Evolutionary conservation across 1,140 invertebrate species (phyloP).

Genomic region (Drosophila aff.): DNA sequence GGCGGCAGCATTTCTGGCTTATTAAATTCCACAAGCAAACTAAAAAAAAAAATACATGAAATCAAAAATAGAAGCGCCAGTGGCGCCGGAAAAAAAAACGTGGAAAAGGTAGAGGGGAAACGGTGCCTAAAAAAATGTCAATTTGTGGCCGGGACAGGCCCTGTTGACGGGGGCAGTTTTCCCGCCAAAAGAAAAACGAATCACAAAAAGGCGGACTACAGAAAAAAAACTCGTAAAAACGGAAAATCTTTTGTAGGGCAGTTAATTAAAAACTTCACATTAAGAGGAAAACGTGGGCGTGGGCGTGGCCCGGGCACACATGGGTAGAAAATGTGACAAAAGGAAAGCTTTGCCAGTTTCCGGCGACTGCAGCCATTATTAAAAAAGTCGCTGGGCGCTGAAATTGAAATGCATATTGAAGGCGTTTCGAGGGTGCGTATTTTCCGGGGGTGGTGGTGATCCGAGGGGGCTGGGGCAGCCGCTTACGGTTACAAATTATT

Average conservation of each 20-base stretch:
- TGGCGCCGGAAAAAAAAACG: not conserved
- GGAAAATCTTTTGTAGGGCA: slow-evolving; percentile 77
- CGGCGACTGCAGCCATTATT: slow-evolving; percentile 47
- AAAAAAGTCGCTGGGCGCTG: slow-evolving; percentile 18
- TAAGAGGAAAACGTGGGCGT: slow-evolving; percentile 41
- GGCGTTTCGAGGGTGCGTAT: slow-evolving; percentile 1
- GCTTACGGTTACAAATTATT: slow-evolving; percentile 18
- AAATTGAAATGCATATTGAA: slow-evolving; percentile 34
- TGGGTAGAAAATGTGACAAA: slow-evolving; percentile 53
- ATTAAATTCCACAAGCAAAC: slow-evolving; percentile 68
- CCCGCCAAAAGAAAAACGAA: slow-evolving; percentile 11
- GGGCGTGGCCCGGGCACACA: slow-evolving; percentile 28
- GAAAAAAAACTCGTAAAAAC: slow-evolving; percentile 35
- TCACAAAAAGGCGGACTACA: slow-evolving; percentile 40
- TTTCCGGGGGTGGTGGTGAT: not conserved
- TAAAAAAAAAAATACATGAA: slow-evolving; percentile 29
- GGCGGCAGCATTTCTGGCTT: slow-evolving; percentile 59
- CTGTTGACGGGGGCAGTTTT: slow-evolving; percentile 1
- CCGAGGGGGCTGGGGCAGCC: not conserved
- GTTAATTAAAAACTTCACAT: slow-evolving; percentile 79
- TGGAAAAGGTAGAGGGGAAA: not conserved
- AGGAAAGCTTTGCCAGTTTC: slow-evolving; percentile 48
- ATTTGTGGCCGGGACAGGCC: slow-evolving; percentile 62
- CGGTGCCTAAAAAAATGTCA: slow-evolving; percentile 56
- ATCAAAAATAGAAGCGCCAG: slow-evolving; percentile 19